Conservation (phyloP, 2,888 invertebrate genomes). For the Epinotia bilunana region DNA sequence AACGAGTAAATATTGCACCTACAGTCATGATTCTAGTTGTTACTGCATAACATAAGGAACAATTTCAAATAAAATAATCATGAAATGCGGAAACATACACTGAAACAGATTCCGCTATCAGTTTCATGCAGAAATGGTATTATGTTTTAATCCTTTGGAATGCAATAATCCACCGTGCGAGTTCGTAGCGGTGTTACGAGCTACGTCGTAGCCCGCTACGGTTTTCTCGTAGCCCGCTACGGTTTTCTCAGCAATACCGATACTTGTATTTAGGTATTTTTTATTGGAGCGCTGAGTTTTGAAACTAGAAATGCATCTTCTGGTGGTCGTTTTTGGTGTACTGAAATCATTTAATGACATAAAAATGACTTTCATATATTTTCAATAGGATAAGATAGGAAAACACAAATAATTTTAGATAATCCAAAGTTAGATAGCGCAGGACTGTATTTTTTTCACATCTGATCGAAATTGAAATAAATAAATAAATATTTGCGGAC, state of each 20-base stretch:
- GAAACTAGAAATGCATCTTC: not conserved
- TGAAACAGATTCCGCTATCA: conserved; percentile 4
- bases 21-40: too few relatives aligned
- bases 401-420: not conserved
- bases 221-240: conserved; percentile 19
- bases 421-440: too few relatives aligned
- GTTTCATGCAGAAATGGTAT: not conserved
- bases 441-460: too few relatives aligned
- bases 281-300: too few relatives aligned
- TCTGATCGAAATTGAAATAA: too few relatives aligned
- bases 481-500: too few relatives aligned
- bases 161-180: not conserved
- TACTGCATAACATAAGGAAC: too few relatives aligned
- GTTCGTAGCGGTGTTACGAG: conserved; percentile 15
- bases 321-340: too few relatives aligned
- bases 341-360: too few relatives aligned
- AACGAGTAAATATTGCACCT: too few relatives aligned
- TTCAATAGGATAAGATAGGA: not conserved
- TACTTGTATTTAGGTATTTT: not conserved
- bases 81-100: not conserved
- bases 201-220: conserved; percentile 36
- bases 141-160: conserved; percentile 9
- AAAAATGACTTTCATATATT: not conserved
- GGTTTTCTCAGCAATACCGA: not conserved
- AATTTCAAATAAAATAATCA: not conserved